Base-by-base conservation (phyloP, 2,888 invertebrate genomes). In the Agriotes lineatus region DNA sequence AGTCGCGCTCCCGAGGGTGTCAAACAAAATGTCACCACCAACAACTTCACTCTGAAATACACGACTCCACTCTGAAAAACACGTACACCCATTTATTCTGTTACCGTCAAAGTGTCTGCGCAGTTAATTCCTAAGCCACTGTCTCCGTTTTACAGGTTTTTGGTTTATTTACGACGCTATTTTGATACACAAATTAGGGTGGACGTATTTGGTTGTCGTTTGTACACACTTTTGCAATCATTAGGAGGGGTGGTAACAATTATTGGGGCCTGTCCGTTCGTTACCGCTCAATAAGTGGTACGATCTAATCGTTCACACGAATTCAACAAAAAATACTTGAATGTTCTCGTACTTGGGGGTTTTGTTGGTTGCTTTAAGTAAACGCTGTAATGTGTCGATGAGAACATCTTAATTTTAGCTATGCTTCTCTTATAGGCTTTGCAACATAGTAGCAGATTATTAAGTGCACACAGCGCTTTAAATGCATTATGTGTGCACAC, bases 1-100 rank as follows among this genome's bases (percentile, higher is more conserved):
- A 66, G 59, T 66, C 59, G 59, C 52, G 59, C 50, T 60, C 59
- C 33, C 52, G 52, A 66, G 59, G 59, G 66, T 66, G 59, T 66
- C 66, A 66, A 66, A 66, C 66, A 66, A 66, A 66, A 66, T 66
- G 66, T 66, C 59, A 59, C 66, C 65, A 65, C 65, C 58, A 65
- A 65, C 57, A 65, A 58, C 65, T 62, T 62, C 44, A 66, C 52
- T 45, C 33, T 56, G 18, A 63, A 63, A 63, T 63, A 42, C 54
- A 63, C 42, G 44, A 30, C 39, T 35, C 44, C 56, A 20, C 33
- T 54, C 44, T 54, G 44, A 63, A 63, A 63, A 63, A 56, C 63
- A 63, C 63, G 63, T 63, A 63, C 54, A 14, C 63, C 52, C 63
- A 63, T 63, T 63, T 63, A 63, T 63, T 52, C 56, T 63, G 52